These are phyloP conservation scores for Lepus timidus DNA, from an alignment of 2,113 vertebrate species.

Conservation along the genomic window DNA sequence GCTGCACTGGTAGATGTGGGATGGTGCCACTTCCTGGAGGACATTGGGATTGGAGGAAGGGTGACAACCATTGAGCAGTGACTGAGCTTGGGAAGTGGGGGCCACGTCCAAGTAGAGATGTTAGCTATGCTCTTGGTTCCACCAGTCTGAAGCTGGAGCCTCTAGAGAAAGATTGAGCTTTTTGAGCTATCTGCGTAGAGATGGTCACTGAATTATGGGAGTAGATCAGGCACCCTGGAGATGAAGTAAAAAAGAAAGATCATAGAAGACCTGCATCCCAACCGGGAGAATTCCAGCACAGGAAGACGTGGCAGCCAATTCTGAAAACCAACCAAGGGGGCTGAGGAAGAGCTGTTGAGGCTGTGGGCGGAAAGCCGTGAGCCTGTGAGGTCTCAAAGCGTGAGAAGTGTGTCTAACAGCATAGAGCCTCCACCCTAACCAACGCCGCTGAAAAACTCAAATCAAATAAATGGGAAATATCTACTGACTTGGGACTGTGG, in stretches of 20 bases:
- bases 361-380: neutral
- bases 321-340: neutral
- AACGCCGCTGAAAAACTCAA: neutral
- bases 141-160: neutral
- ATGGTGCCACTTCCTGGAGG: neutral
- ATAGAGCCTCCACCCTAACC: neutral
- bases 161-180: neutral
- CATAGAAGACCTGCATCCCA: too few species aligned
- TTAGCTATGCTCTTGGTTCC: neutral
- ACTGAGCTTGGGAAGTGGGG: neutral
- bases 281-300: neutral
- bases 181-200: neutral
- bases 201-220: neutral
- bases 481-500: neutral
- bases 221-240: neutral
- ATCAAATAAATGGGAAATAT: neutral
- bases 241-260: neutral
- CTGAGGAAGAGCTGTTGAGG: neutral
- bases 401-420: neutral
- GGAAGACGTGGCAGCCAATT: neutral
- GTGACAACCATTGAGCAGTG: neutral
- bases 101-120: neutral
- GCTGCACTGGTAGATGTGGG: neutral
- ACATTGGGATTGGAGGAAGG: neutral
- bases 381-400: neutral